Percentiles rank a stretch among this genome's conserved stretches.
These are phyloP conservation scores for Rhorus exstirpatorius DNA, from an alignment of 2,888 invertebrate species.

Conservation along the genomic window DNA sequence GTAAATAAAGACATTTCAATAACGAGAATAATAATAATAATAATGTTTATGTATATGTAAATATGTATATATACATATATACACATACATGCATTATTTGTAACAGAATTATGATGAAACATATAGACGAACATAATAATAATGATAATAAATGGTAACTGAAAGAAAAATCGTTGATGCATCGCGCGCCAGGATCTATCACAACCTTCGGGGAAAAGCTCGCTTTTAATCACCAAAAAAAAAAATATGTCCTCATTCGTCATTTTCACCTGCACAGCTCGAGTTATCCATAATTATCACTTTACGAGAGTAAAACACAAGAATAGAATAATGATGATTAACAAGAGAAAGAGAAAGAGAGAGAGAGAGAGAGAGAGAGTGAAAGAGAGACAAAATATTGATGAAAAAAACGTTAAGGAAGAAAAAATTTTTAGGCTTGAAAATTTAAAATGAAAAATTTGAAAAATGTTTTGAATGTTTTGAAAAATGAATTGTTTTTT, in stretches of 20 bases:
- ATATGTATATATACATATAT: constrained; percentile 38
- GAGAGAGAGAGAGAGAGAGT: constrained; percentile 2
- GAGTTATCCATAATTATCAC: constrained; percentile 61
- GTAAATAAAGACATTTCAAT: constrained; percentile 68
- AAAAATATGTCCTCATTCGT: neutral
- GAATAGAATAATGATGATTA: constrained; percentile 47
- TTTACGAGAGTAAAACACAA: constrained; percentile 57
- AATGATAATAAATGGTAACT: constrained; percentile 67
- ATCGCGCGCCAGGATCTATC: constrained; percentile 69
- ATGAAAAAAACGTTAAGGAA: neutral
- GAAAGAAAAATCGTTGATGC: constrained; percentile 66
- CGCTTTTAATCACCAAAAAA: constrained; percentile 45
- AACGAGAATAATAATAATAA: constrained; percentile 66
- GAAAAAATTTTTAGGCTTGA: constrained; percentile 3
- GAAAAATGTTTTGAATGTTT: no score
- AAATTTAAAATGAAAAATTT: no score
- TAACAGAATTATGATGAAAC: constrained; percentile 64
- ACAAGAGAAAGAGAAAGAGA: constrained; percentile 34
- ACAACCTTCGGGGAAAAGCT: constrained; percentile 66
- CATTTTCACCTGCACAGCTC: constrained; percentile 12
- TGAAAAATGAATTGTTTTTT: neutral
- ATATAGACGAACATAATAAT: constrained; percentile 64
- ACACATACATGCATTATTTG: constrained; percentile 44
- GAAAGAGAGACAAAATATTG: neutral
- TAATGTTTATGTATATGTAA: constrained; percentile 38